Evolutionary conservation across 2,888 invertebrate species (phyloP), one percentile per base, ranked within the genome.

Genomic region (Autographa gamma): DNA sequence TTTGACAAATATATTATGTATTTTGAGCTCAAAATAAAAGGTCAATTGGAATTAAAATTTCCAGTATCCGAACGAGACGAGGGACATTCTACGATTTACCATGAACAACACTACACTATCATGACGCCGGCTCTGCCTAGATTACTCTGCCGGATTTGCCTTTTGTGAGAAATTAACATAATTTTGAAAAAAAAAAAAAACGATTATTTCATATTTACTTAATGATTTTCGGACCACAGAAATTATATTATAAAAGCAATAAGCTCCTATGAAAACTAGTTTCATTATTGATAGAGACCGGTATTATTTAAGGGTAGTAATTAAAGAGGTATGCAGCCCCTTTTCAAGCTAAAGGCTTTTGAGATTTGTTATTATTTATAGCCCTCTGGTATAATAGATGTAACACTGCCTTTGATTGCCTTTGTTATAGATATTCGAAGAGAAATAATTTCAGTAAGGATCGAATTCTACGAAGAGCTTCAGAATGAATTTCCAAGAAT

Each of bases 251-350:
- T 43, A 3, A 16, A 43, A 14, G 41, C 13, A 41, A 41, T 6
- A 41, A 41, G 14, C 48, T 48, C 5, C n/a, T n/a, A n/a, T n/a
- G 48, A 48, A 48, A 48, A 48, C 48, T n/a, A 2, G 7, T n/a
- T 48, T 48, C 48, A 8, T 48, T 48, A 8, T 48, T n/a, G 48
- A n/a, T 48, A 48, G n/a, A 48, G 48, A 7, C n/a, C n/a, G 48
- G n/a, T 48, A 48, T 48, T n/a, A 48, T 48, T 48, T n/a, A n/a
- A n/a, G 48, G 48, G 48, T n/a, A 48, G 48, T 56, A 56, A 56
- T 56, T 56, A 56, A 19, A 56, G 13, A 25, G 25, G 25, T 13
- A 19, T 54, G 18, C 11, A 25, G 18, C 25, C 54, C 48, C 48
- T 48, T 56, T 56, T 19, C 54, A 56, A 56, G 5, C 11, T 56